A percentile compares a stretch with the other conserved stretches of the same genome.
phyloP scores from a whole-genome alignment of 2,113 vertebrate genomes.

The Mormyrus lacerda region DNA sequence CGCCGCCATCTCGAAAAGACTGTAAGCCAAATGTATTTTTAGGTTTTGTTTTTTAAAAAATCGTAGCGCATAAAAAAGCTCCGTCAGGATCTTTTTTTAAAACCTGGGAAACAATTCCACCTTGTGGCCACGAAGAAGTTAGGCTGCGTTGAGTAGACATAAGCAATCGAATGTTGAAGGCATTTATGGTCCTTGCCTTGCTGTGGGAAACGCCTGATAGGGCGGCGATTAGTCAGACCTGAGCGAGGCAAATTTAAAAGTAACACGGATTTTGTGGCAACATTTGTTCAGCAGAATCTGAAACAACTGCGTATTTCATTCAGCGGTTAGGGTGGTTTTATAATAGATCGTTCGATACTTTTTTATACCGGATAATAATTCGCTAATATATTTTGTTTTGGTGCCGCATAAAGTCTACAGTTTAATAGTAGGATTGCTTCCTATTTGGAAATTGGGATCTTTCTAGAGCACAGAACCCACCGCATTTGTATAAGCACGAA shows the following conservation, averaged over 20 bases:
- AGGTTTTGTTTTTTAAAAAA: not conserved
- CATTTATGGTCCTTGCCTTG: not conserved
- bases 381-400: not conserved
- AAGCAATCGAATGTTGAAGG: not conserved
- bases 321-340: not conserved
- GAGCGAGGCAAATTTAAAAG: slow-evolving; percentile 24
- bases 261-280: not conserved
- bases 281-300: not conserved
- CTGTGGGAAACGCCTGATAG: not conserved
- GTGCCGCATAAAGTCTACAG: not conserved
- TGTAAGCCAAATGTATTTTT: not conserved
- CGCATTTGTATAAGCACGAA: not conserved
- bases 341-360: not conserved
- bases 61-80: not conserved
- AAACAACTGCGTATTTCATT: not conserved
- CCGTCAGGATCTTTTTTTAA: not conserved
- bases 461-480: not conserved
- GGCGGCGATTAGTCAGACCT: not conserved
- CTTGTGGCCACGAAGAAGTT: not conserved
- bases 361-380: not conserved
- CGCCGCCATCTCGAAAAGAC: no score
- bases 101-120: not conserved
- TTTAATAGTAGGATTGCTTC: not conserved
- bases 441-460: not conserved
- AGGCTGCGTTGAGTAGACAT: not conserved